Conservation (phyloP, 1,140 invertebrate genomes). For the Aphelenchoides avenae region DNA sequence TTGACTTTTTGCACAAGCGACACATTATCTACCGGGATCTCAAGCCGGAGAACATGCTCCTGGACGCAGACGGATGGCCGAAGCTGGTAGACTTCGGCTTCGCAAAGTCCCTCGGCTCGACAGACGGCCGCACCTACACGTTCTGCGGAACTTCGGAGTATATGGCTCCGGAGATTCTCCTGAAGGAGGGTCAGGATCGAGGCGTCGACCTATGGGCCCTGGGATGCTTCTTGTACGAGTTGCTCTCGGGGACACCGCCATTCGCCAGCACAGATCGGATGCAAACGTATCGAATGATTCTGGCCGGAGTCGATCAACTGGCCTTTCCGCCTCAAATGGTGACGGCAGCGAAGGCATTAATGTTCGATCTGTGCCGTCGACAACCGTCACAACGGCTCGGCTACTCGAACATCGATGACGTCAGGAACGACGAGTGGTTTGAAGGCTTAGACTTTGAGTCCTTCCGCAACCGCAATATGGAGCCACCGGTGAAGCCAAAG, state of each 20-base stretch:
- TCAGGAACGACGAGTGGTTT: constrained; percentile 71
- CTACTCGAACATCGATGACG: constrained; percentile 51
- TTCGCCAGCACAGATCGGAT: constrained; percentile 93
- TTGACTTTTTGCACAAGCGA: constrained; percentile 41
- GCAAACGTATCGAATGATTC: constrained; percentile 97
- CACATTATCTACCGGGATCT: constrained; percentile 42
- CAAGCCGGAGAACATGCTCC: constrained; percentile 47
- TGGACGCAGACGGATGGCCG: constrained; percentile 38
- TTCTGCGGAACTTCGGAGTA: constrained; percentile 45
- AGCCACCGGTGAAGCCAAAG: constrained; percentile 73
- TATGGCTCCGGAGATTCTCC: constrained; percentile 67
- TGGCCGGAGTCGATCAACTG: constrained; percentile 91
- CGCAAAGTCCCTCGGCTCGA: constrained; percentile 34
- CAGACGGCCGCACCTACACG: constrained; percentile 37
- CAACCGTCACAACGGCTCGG: constrained; percentile 54
- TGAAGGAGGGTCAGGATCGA: constrained; percentile 75
- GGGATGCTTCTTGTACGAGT: constrained; percentile 47
- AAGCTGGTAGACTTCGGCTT: constrained; percentile 44
- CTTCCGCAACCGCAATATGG: constrained; percentile 75
- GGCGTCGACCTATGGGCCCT: constrained; percentile 42
- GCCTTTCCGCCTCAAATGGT: constrained; percentile 52
- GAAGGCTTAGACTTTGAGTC: constrained; percentile 99
- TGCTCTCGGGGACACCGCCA: constrained; percentile 67
- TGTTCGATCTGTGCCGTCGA: constrained; percentile 50
- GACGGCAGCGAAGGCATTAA: constrained; percentile 43